A percentile compares a stretch with the other conserved stretches of the same genome.
Evolutionary conservation across 1,140 invertebrate species (phyloP).

Genomic region (Euschistus heros): DNA sequence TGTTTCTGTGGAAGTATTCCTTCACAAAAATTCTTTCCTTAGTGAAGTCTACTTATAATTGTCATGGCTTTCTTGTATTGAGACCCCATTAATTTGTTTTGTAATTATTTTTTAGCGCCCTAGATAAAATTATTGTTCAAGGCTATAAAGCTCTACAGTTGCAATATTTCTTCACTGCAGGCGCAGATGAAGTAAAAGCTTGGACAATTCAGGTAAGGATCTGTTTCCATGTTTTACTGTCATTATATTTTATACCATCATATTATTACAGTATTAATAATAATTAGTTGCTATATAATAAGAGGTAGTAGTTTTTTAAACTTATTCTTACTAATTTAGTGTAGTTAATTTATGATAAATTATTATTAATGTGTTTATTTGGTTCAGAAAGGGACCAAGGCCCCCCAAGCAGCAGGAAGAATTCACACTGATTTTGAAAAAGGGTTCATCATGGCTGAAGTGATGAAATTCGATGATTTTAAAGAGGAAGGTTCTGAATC

Average conservation of each 20-base stretch:
- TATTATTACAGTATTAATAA: too few species aligned
- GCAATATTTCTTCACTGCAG: conserved; percentile 96
- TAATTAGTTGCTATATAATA: too few species aligned
- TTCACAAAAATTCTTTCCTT: too few species aligned
- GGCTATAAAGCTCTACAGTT: conserved; percentile 93
- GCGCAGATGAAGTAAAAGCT: conserved; percentile 96
- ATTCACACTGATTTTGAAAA: conserved; percentile 99
- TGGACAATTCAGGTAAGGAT: conserved; percentile 93
- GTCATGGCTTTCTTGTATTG: too few species aligned
- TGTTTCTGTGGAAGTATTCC: too few species aligned
- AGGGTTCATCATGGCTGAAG: conserved; percentile 99
- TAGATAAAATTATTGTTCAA: conserved; percentile 95
- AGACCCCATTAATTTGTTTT: neutral
- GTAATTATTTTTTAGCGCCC: conserved; percentile 45
- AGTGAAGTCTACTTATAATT: too few species aligned
- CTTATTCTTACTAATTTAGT: neutral
- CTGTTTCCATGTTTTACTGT: too few species aligned
- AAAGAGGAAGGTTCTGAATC: conserved; percentile 89
- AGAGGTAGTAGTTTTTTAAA: too few species aligned
- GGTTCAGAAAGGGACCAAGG: conserved; percentile 85
- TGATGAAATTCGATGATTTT: conserved; percentile 97
- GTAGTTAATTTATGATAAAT: neutral
- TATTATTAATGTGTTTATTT: neutral
- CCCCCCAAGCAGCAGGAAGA: conserved; percentile 92
- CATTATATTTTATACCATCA: too few species aligned